A percentile compares a stretch with the other conserved stretches of the same genome.
phyloP scores from a whole-genome alignment of 2,888 invertebrate genomes.

The Priocnemis perturbator region DNA sequence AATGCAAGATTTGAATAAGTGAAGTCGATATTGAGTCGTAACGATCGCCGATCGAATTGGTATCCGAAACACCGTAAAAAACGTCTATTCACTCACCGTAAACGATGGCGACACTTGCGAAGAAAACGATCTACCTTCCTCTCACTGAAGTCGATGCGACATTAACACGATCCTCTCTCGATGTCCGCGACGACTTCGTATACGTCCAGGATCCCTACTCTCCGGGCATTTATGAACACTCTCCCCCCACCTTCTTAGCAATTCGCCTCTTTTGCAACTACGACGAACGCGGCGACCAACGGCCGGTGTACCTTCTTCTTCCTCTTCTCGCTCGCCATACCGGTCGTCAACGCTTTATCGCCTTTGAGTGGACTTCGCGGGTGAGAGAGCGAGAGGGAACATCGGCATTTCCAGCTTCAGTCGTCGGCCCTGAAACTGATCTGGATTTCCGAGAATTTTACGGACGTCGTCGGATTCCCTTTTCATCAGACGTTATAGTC shows the following conservation, averaged over 20 bases:
- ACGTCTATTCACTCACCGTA: no score
- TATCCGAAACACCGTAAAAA: no score
- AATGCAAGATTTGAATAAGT: no score
- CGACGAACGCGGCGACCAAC: neutral
- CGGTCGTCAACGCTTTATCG: neutral
- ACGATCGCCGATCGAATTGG: no score
- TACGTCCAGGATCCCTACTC: constrained; percentile 45
- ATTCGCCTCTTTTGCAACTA: constrained; percentile 15
- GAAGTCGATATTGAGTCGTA: no score
- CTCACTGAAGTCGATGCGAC: constrained; percentile 33
- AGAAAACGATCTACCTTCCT: constrained; percentile 20
- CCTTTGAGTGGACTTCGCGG: neutral
- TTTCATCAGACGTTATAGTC: neutral
- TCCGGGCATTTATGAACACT: constrained; percentile 37
- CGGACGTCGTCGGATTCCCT: neutral
- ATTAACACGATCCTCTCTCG: constrained; percentile 36
- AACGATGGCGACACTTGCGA: neutral
- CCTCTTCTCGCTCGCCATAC: neutral
- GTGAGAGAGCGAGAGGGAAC: constrained; percentile 5
- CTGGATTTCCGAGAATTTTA: constrained; percentile 31
- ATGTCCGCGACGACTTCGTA: constrained; percentile 34
- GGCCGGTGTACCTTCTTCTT: neutral
- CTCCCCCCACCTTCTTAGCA: constrained; percentile 32
- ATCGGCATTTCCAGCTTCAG: constrained; percentile 42
- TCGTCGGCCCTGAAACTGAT: neutral